A percentile compares a stretch with the other conserved stretches of the same genome.
Conservation (phyloP, 2,888 invertebrate species). For the Ichneumoninae sp. region DNA sequence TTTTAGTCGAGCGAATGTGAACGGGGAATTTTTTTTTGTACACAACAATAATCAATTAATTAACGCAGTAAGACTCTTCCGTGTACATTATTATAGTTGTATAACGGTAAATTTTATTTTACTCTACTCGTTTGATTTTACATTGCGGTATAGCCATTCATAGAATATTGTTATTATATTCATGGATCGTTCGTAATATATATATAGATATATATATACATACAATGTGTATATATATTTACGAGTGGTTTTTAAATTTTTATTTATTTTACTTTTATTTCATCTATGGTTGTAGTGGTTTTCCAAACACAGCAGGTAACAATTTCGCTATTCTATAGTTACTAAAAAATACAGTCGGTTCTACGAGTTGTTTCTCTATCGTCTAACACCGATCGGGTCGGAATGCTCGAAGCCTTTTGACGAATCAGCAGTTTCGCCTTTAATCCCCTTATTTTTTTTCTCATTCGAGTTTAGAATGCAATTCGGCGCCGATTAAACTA, state of each 20-base stretch:
- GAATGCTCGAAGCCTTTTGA: conserved; percentile 52
- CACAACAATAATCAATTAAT: conserved; percentile 21
- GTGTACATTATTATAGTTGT: conserved; percentile 61
- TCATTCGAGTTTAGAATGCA: background rate
- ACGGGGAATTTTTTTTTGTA: background rate
- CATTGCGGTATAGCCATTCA: conserved; percentile 82
- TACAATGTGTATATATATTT: conserved; percentile 44
- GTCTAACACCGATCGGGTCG: conserved; percentile 63
- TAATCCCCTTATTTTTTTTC: background rate
- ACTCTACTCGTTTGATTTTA: conserved; percentile 81
- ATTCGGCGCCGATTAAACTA: background rate
- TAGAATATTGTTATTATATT: conserved; percentile 78
- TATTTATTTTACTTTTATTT: conserved; percentile 5
- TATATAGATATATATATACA: conserved; percentile 49
- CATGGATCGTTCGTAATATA: conserved; percentile 72
- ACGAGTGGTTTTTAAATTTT: conserved; percentile 30
- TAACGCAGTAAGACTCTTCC: background rate
- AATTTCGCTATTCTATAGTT: conserved; percentile 76
- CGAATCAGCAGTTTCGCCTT: conserved; percentile 26
- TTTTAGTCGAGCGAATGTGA: background rate
- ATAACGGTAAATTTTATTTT: conserved; percentile 80
- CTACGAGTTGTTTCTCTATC: conserved; percentile 70
- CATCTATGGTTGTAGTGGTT: conserved; percentile 68
- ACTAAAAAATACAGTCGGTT: conserved; percentile 81
- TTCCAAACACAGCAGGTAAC: conserved; percentile 78